These are phyloP conservation scores for Thinocorus orbignyianus DNA, from an alignment of 2,113 vertebrate genomes.

Conservation along the genomic window DNA sequence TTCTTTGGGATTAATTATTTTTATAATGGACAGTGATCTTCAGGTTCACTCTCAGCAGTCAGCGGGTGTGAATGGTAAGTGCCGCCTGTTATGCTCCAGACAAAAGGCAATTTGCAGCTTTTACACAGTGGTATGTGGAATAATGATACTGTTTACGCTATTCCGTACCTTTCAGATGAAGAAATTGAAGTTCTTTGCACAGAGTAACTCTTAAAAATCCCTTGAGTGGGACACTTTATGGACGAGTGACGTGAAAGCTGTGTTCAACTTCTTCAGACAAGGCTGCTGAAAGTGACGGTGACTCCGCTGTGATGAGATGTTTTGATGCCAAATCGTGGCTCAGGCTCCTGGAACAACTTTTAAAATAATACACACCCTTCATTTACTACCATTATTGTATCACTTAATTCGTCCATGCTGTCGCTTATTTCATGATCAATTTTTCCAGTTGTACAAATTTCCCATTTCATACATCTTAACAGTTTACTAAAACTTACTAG, in stretches of 20 bases:
- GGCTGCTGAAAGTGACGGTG: neutral
- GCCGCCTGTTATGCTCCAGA: neutral
- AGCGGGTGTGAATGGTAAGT: neutral
- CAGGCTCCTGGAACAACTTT: neutral
- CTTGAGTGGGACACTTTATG: neutral
- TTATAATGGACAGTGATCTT: neutral
- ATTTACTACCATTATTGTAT: neutral
- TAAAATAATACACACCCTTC: neutral
- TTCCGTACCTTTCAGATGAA: neutral
- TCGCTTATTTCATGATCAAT: neutral
- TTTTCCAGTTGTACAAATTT: neutral
- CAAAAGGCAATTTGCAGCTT: neutral
- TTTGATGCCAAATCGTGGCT: neutral
- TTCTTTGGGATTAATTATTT: neutral
- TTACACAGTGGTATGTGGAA: neutral
- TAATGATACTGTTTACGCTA: neutral
- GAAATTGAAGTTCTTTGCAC: neutral
- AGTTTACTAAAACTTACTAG: neutral
- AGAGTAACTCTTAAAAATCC: neutral
- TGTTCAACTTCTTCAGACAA: rapidly evolving
- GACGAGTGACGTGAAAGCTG: neutral
- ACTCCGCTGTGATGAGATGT: neutral
- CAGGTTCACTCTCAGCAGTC: neutral
- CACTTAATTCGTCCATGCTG: neutral
- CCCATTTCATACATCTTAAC: neutral